Percentiles rank a stretch among this genome's conserved stretches.
These are phyloP conservation scores for Drymodes brunneopygia DNA, from an alignment of 2,113 vertebrate genomes.

Conservation along the genomic window DNA sequence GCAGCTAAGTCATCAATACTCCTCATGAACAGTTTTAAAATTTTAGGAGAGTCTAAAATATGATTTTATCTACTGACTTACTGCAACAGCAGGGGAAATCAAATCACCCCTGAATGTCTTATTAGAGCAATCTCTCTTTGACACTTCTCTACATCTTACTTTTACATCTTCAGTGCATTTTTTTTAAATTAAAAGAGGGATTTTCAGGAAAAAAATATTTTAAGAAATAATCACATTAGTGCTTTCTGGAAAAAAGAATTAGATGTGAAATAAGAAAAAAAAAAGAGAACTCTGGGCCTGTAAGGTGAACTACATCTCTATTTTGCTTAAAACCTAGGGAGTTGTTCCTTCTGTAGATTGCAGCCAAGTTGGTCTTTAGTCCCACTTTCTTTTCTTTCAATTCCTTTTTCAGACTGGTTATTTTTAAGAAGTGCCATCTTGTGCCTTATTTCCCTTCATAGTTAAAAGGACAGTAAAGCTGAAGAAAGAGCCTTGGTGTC, in stretches of 20 bases:
- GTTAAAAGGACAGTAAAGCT: neutral
- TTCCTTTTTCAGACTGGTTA: neutral
- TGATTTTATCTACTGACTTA: slow-evolving; percentile 35
- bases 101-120: slow-evolving; percentile 24
- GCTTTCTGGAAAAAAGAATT: neutral
- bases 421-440: neutral
- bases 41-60: slow-evolving; percentile 49
- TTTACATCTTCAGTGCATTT: neutral
- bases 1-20: neutral
- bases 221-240: neutral
- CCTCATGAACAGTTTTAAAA: slow-evolving; percentile 39
- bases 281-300: neutral
- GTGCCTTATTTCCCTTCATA: neutral
- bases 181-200: neutral
- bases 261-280: neutral
- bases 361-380: neutral
- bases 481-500: neutral
- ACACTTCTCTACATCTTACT: slow-evolving; percentile 13
- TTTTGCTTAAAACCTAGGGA: neutral
- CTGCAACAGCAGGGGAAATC: slow-evolving; percentile 36
- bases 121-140: slow-evolving; percentile 31
- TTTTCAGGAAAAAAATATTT: slow-evolving; percentile 3
- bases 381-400: neutral
- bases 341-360: neutral
- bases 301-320: neutral